These are phyloP conservation scores for Sminthurides aquaticus DNA, from an alignment of 2,888 invertebrate species.

Conservation along the genomic window DNA sequence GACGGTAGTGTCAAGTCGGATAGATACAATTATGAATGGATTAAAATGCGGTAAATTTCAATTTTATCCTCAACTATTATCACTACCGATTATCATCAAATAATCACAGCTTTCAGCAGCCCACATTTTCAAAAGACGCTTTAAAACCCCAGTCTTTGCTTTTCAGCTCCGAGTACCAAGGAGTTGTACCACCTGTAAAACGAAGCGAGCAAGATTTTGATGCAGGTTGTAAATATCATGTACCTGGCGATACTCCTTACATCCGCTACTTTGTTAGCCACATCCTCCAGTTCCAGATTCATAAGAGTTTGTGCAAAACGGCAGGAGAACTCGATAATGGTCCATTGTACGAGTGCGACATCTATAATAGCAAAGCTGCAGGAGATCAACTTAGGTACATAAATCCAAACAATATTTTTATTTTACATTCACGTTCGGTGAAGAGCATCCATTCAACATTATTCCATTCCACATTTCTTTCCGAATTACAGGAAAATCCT, in stretches of 20 bases:
- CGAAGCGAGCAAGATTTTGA: constrained; percentile 84
- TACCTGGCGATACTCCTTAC: constrained; percentile 83
- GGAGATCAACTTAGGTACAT: constrained; percentile 74
- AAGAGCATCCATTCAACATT: too few species aligned
- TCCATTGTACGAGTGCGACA: constrained; percentile 83
- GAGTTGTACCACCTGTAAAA: constrained; percentile 74
- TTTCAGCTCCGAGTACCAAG: constrained; percentile 68
- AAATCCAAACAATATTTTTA: too few species aligned
- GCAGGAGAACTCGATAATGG: constrained; percentile 69
- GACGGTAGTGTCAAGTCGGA: constrained; percentile 56
- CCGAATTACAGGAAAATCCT: constrained; percentile 73
- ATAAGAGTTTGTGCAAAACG: constrained; percentile 71
- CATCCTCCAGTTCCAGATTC: constrained; percentile 86
- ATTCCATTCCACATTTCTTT: too few species aligned
- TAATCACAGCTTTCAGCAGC: too few species aligned
- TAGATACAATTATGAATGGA: constrained; percentile 62
- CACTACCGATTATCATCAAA: neutral
- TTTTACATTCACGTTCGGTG: too few species aligned
- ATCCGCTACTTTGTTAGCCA: constrained; percentile 84
- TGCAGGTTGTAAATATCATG: constrained; percentile 85
- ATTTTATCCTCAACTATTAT: neutral
- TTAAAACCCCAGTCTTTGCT: too few species aligned
- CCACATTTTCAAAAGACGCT: too few species aligned
- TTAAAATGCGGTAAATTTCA: constrained; percentile 54
- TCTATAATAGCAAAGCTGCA: constrained; percentile 80